Percentiles rank a stretch among this genome's conserved stretches.
Evolutionary conservation across 2,888 invertebrate species (phyloP).

Genomic region (Hymenopus coronatus): DNA sequence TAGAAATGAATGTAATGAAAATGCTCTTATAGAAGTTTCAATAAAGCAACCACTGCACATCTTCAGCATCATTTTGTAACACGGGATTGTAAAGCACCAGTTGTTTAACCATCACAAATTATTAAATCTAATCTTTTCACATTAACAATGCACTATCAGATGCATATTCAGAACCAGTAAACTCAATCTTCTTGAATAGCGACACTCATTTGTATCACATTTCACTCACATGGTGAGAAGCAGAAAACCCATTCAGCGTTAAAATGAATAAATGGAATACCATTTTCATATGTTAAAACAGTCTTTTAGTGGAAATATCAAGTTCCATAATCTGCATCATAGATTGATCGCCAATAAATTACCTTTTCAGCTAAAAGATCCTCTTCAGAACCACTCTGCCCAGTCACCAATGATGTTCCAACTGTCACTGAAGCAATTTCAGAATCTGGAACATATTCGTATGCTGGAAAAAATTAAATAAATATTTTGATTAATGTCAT

Average conservation of each 20-base stretch:
- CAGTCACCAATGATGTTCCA: constrained; percentile 52
- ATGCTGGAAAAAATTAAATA: constrained; percentile 60
- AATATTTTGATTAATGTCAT: background rate
- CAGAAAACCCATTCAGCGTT: background rate
- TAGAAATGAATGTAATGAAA: background rate
- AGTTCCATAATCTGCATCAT: constrained; percentile 32
- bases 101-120: background rate
- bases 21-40: background rate
- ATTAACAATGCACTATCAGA: background rate
- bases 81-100: background rate
- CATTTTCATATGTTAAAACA: background rate
- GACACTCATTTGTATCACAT: background rate
- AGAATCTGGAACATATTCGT: constrained; percentile 87
- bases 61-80: background rate
- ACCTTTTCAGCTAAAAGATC: constrained; percentile 79
- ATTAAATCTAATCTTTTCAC: background rate
- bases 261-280: background rate
- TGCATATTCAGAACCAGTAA: background rate
- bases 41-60: background rate
- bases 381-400: constrained; percentile 72
- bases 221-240: background rate
- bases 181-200: background rate
- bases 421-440: constrained; percentile 64
- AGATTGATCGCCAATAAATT: constrained; percentile 39
- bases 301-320: background rate